Evolutionary conservation across 2,888 invertebrate species (phyloP).

Genomic region (Macrophya alboannulata): DNA sequence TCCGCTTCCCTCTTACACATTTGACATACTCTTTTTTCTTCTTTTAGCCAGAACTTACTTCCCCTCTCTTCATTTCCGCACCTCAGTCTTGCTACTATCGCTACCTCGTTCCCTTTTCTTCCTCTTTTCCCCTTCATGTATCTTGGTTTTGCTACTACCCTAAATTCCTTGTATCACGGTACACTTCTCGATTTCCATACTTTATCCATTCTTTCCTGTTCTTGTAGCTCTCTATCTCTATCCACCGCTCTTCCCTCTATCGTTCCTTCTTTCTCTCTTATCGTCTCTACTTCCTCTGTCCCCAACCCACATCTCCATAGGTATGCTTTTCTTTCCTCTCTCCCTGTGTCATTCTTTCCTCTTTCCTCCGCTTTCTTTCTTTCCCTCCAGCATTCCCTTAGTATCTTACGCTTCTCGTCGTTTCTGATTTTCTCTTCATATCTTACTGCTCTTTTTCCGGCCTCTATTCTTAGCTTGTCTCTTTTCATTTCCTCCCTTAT

Average conservation of each 20-base stretch:
- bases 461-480: slow-evolving; percentile 40
- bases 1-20: slow-evolving; percentile 34
- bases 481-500: slow-evolving; percentile 50
- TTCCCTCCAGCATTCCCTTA: slow-evolving; percentile 35
- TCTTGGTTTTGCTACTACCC: slow-evolving; percentile 26
- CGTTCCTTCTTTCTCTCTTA: slow-evolving; percentile 45
- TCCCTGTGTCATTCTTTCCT: slow-evolving; percentile 15
- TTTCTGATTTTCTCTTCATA: slow-evolving; percentile 17
- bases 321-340: slow-evolving; percentile 53
- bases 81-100: slow-evolving; percentile 42
- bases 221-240: slow-evolving; percentile 56
- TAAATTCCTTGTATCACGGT: slow-evolving; percentile 30
- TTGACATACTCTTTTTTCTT: slow-evolving; percentile 5
- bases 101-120: background rate
- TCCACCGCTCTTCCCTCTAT: slow-evolving; percentile 27
- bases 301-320: slow-evolving; percentile 56
- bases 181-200: slow-evolving; percentile 24
- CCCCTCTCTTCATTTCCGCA: slow-evolving; percentile 51
- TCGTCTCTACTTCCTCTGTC: slow-evolving; percentile 54
- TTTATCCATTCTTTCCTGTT: slow-evolving; percentile 29
- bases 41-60: slow-evolving; percentile 31
- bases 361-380: background rate
- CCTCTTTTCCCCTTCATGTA: slow-evolving; percentile 28
- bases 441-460: slow-evolving; percentile 23
- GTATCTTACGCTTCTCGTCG: background rate